These are phyloP conservation scores for Orussus abietinus DNA, from an alignment of 1,140 invertebrate genomes.

Conservation along the genomic window DNA sequence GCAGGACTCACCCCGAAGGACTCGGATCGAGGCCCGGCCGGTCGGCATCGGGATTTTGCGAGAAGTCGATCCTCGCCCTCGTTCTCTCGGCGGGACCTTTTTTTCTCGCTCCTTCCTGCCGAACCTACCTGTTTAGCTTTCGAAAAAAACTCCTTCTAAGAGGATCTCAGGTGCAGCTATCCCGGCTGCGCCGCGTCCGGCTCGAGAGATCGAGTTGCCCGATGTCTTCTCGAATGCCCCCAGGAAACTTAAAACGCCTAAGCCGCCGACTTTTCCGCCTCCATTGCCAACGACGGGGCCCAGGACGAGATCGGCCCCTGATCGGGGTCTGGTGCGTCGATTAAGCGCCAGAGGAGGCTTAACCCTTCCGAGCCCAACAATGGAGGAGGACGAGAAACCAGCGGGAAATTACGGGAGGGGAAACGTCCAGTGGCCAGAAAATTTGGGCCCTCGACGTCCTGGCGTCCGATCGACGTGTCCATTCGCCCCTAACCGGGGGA, in stretches of 20 bases:
- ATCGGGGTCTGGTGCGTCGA: background rate
- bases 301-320: too few relatives aligned
- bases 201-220: conserved; percentile 49
- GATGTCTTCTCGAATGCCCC: conserved; percentile 46
- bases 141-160: conserved; percentile 40
- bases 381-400: too few relatives aligned
- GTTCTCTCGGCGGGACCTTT: background rate
- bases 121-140: conserved; percentile 12
- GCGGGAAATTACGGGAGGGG: too few relatives aligned
- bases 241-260: conserved; percentile 48
- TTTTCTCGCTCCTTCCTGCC: background rate
- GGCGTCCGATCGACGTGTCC: too few relatives aligned
- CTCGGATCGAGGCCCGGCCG: background rate
- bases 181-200: conserved; percentile 47
- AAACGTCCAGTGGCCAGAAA: too few relatives aligned
- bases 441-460: too few relatives aligned
- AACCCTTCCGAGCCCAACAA: too few relatives aligned
- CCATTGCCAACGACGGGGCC: conserved; percentile 19
- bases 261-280: conserved; percentile 43
- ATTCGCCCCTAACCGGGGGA: too few relatives aligned
- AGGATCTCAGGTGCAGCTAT: conserved; percentile 49
- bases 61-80: conserved; percentile 1
- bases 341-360: too few relatives aligned
- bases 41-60: conserved; percentile 1
- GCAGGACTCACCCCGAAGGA: background rate